A percentile compares a stretch with the other conserved stretches of the same genome.
Conservation (phyloP, 2,888 invertebrate genomes). For the Sphaerophoria rueppellii region DNA sequence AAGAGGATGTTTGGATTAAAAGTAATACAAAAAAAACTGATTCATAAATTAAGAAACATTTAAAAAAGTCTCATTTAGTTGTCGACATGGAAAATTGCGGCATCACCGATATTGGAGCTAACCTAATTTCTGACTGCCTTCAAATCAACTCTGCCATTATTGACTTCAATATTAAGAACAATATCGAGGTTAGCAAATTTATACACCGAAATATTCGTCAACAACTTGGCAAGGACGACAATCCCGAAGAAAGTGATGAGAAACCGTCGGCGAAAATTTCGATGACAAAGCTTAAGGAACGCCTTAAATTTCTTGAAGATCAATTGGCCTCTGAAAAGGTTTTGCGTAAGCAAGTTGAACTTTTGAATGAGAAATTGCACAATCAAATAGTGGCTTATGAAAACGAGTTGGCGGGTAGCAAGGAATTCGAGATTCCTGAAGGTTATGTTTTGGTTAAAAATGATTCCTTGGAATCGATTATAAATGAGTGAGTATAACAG, state of each 20-base stretch:
- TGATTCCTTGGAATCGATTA: constrained; percentile 77
- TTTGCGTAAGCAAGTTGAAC: constrained; percentile 85
- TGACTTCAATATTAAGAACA: constrained; percentile 87
- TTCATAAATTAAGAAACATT: not conserved
- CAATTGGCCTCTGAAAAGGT: constrained; percentile 85
- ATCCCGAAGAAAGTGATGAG: constrained; percentile 72
- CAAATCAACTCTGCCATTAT: constrained; percentile 86
- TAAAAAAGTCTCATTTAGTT: constrained; percentile 80
- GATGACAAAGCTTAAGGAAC: constrained; percentile 76
- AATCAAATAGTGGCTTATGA: constrained; percentile 84
- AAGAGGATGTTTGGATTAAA: constrained; percentile 92
- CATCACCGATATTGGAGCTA: constrained; percentile 85
- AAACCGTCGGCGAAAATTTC: constrained; percentile 75
- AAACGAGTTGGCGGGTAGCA: constrained; percentile 70
- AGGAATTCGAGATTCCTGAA: constrained; percentile 75
- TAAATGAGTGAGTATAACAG: constrained; percentile 76
- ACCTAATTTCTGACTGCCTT: constrained; percentile 85
- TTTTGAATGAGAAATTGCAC: constrained; percentile 85
- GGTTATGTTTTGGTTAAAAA: constrained; percentile 78
- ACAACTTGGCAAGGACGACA: constrained; percentile 81
- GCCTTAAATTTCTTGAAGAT: constrained; percentile 83
- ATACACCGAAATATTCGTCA: constrained; percentile 82
- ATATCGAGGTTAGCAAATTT: constrained; percentile 83
- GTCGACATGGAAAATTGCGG: constrained; percentile 90
- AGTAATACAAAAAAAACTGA: constrained; percentile 78